These are phyloP conservation scores for Illadopsis cleaveri DNA, from an alignment of 2,113 vertebrate species.

Conservation along the genomic window DNA sequence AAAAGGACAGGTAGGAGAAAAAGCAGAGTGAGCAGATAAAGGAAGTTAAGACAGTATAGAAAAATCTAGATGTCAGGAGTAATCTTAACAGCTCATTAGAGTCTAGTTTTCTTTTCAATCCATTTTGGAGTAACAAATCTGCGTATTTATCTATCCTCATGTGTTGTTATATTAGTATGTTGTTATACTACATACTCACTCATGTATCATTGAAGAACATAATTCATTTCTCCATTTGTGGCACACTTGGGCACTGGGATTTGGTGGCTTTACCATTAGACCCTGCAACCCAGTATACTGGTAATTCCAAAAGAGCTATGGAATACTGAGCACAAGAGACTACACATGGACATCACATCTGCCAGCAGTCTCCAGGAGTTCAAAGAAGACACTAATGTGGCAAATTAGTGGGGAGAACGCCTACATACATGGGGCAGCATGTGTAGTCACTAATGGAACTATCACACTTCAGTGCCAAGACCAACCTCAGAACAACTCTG, in stretches of 20 bases:
- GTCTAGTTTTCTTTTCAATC: background rate
- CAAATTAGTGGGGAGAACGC: rapidly evolving
- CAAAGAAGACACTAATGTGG: rapidly evolving
- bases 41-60: background rate
- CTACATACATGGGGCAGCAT: background rate
- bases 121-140: background rate
- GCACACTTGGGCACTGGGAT: background rate
- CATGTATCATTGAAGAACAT: rapidly evolving
- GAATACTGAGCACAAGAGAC: background rate
- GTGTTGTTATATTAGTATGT: background rate
- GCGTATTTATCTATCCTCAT: background rate
- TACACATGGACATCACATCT: rapidly evolving
- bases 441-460: background rate
- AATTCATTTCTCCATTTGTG: background rate
- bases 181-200: too few species aligned
- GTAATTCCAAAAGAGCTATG: background rate
- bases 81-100: background rate
- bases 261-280: background rate
- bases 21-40: background rate
- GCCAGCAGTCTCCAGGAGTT: background rate
- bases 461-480: background rate
- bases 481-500: background rate
- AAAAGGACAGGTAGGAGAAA: background rate
- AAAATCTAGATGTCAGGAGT: background rate
- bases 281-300: background rate